Percentiles rank a stretch among this genome's conserved stretches.
Conservation (phyloP, 2,113 vertebrate genomes). For the Callipepla squamata region DNA sequence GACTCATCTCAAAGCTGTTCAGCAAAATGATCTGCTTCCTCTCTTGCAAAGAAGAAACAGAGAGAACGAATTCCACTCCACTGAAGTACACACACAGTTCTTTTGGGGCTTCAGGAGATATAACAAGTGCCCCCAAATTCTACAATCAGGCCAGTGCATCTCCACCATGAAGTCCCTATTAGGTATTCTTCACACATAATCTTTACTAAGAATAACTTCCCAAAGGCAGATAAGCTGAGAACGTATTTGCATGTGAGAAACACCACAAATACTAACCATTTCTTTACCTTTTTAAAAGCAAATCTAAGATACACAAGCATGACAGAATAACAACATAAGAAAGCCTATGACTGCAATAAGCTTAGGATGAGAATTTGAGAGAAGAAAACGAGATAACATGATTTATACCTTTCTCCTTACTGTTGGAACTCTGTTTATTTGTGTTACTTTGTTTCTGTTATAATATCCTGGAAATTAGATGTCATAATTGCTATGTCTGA, state of each 20-base stretch:
- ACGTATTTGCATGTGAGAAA: fast-evolving
- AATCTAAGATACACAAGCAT: not conserved
- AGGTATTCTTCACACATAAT: not conserved
- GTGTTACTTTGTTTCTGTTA: not conserved
- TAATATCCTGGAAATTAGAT: not conserved
- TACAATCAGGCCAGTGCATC: not conserved
- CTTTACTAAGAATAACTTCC: not conserved
- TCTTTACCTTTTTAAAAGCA: not conserved
- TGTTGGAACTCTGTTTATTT: not conserved
- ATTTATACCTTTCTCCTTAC: not conserved
- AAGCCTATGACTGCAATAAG: not conserved
- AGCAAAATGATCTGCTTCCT: not conserved
- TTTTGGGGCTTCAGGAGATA: not conserved
- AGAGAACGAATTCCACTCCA: not conserved
- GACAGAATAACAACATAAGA: not conserved
- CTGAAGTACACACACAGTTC: not conserved
- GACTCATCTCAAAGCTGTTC: not conserved
- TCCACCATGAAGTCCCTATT: not conserved
- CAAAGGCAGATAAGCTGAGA: not conserved
- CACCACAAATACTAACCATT: not conserved
- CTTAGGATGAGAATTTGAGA: not conserved
- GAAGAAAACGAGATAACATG: not conserved
- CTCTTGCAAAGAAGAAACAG: not conserved
- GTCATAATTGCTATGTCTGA: not conserved
- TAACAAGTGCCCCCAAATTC: not conserved